These are phyloP conservation scores for Anthopleura xanthogrammica DNA, from an alignment of 92 coral and sea anemone species.

Conservation along the genomic window DNA sequence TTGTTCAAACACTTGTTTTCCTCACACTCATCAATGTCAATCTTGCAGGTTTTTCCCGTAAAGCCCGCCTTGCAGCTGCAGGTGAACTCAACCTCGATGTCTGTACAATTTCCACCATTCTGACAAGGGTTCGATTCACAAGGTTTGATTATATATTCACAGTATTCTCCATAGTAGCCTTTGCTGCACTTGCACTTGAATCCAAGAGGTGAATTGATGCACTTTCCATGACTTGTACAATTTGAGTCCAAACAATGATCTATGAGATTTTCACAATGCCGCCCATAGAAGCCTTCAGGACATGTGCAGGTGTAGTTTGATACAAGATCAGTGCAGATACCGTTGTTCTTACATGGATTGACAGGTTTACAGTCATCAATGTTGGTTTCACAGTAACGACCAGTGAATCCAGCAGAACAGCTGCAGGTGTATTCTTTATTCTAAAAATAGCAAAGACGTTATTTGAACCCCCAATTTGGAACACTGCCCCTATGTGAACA, in stretches of 20 bases:
- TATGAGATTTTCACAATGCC: slow-evolving; percentile 42
- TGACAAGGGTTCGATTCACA: slow-evolving; percentile 54
- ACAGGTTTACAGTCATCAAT: slow-evolving; percentile 42
- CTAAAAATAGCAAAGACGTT: neutral
- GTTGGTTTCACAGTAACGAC: slow-evolving; percentile 40
- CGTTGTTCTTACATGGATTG: slow-evolving; percentile 39
- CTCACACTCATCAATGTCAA: slow-evolving; percentile 57
- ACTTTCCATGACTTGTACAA: slow-evolving; percentile 43
- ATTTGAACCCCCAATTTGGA: neutral
- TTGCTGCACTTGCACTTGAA: slow-evolving; percentile 45
- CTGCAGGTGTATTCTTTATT: slow-evolving; percentile 31
- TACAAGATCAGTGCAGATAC: slow-evolving; percentile 40
- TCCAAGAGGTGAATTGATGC: slow-evolving; percentile 41
- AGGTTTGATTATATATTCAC: slow-evolving; percentile 47
- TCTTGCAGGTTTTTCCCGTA: slow-evolving; percentile 52
- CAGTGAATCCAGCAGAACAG: slow-evolving; percentile 41
- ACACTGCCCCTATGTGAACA: neutral
- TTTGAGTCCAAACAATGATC: slow-evolving; percentile 45
- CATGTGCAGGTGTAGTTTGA: slow-evolving; percentile 50
- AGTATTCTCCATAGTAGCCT: slow-evolving; percentile 52
- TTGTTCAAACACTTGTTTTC: slow-evolving; percentile 60
- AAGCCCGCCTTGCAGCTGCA: slow-evolving; percentile 55
- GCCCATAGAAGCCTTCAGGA: slow-evolving; percentile 41
- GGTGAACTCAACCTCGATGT: slow-evolving; percentile 23
- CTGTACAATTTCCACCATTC: slow-evolving; percentile 51